phyloP scores from a whole-genome alignment of 2,888 invertebrate species.

The Drosophila neutralis region DNA sequence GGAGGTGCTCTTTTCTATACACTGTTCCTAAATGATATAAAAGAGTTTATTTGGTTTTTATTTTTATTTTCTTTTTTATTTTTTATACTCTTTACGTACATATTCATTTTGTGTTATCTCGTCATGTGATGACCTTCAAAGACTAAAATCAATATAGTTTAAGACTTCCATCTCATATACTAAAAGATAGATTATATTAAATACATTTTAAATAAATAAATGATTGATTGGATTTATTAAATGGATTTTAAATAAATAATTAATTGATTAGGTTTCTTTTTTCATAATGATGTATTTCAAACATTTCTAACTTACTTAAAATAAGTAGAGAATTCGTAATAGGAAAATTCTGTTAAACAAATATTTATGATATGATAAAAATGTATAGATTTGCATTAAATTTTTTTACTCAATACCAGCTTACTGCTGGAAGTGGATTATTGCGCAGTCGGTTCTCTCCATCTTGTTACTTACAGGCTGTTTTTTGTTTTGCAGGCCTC shows the following conservation, averaged over 20 bases:
- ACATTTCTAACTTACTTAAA: too few species aligned
- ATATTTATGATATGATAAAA: background rate
- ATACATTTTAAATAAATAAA: background rate
- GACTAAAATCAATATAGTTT: background rate
- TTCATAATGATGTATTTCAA: background rate
- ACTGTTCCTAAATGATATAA: background rate
- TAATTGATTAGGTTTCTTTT: background rate
- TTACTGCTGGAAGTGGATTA: background rate
- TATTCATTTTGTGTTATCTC: background rate
- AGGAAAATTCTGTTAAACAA: background rate
- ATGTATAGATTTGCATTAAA: background rate
- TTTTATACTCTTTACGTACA: background rate
- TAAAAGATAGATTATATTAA: background rate
- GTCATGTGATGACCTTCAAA: background rate
- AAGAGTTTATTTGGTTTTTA: background rate
- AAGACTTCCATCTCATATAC: background rate
- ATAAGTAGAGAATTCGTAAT: background rate
- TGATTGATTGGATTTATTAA: rapidly evolving
- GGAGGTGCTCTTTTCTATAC: background rate
- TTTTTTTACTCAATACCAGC: background rate
- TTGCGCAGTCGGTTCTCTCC: background rate
- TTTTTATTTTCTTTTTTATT: background rate
- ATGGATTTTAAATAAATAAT: too few species aligned
- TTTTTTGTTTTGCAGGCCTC: conserved; percentile 86
- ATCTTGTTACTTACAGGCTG: background rate